phyloP scores from a whole-genome alignment of 2,113 vertebrate species.

The Mastomys coucha region DNA sequence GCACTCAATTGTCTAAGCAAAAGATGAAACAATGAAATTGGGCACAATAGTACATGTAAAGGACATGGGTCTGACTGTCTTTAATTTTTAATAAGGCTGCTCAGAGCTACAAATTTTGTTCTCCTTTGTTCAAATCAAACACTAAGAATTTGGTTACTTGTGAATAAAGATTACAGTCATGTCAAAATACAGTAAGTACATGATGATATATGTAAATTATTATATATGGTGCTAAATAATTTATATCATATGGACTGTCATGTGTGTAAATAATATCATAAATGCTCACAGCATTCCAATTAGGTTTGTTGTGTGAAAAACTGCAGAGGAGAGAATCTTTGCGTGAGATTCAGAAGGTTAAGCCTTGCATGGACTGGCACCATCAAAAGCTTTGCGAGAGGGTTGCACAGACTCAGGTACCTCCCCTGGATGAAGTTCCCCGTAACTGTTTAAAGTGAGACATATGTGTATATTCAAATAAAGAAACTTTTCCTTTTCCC shows the following conservation, averaged over 20 bases:
- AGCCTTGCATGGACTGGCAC: not conserved
- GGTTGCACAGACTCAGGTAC: not conserved
- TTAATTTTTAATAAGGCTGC: not conserved
- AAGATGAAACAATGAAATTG: accelerated
- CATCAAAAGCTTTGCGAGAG: not conserved
- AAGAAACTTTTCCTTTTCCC: not conserved
- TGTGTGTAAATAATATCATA: not conserved
- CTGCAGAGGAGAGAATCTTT: not conserved
- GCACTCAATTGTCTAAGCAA: not conserved
- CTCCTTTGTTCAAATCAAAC: not conserved
- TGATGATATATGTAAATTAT: not conserved
- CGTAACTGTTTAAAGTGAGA: conserved; percentile 7
- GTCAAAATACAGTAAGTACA: not conserved
- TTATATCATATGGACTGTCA: not conserved
- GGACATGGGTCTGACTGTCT: not conserved
- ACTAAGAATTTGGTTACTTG: not conserved
- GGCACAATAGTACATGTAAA: not conserved
- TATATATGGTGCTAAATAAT: not conserved
- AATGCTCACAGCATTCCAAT: not conserved
- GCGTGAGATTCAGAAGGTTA: not conserved
- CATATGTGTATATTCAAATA: too few species aligned
- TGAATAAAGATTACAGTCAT: not conserved
- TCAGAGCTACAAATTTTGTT: not conserved
- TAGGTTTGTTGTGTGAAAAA: not conserved
- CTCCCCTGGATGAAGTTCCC: not conserved